Evolutionary conservation across 2,888 invertebrate genomes (phyloP), one percentile per base, ranked within the genome.

Genomic region (Siphlonurus alternatus): DNA sequence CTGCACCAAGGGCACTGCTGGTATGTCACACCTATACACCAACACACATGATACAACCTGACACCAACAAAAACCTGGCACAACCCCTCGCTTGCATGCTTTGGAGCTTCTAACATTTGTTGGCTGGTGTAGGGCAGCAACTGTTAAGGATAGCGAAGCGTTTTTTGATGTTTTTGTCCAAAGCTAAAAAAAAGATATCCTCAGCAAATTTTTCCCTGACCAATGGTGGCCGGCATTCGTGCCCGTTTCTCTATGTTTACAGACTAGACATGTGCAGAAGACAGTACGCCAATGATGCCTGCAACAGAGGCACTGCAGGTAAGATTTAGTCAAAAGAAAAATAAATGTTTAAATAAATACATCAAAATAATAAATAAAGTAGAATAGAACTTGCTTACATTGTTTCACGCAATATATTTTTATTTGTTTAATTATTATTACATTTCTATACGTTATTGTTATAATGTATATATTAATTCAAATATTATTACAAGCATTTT

Each of bases 211-310:
- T 38, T 38, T 38, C 38, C 7, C 38, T 38, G 38, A 38, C 38
- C 7, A 10, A 10, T 15, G 38, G 15, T 5, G 38, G 38, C 7
- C n/a, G n/a, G 7, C 38, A 38, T 15, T 38, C 15, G 38, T 38
- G 38, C 38, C 38, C 38, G 15, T 38, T 38, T 38, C 20, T n/a
- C 79, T 81, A 76, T 81, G 76, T 77, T 89, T 90, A 79, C 92
- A 93, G 93, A 90, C 90, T 94, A 86, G 94, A 94, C 89, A 94
- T 94, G 93, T 94, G 94, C 89, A 88, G 94, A 82, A 86, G 93
- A 83, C 88, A 91, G 81, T 89, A 87, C 83, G 88, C 89, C 78
- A 89, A 88, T 83, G 93, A 92, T 81, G 87, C 88, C 81, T 94
- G 94, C 88, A 94, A 94, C 88, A 88, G 93, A 83, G 94, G 94